phyloP scores from a whole-genome alignment of 2,888 invertebrate species.

The Flexamia atlantica region DNA sequence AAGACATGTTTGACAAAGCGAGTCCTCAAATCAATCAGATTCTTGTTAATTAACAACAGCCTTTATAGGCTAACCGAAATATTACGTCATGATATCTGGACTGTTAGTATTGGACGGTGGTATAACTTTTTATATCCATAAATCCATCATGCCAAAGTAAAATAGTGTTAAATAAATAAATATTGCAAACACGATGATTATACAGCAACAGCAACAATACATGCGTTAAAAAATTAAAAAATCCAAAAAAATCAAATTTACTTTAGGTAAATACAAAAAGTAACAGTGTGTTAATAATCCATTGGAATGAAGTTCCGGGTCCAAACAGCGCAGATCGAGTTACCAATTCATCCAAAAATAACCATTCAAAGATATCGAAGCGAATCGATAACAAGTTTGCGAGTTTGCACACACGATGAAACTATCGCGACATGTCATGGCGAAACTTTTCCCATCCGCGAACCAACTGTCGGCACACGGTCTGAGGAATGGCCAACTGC shows the following conservation, averaged over 20 bases:
- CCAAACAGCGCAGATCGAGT: background rate
- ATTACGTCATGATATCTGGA: background rate
- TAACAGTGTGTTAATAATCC: no score
- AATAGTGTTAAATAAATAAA: slow-evolving; percentile 1
- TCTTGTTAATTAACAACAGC: background rate
- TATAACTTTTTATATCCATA: background rate
- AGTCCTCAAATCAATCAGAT: background rate
- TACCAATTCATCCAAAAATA: background rate
- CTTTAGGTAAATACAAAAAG: no score
- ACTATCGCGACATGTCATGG: background rate
- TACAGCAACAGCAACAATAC: slow-evolving; percentile 12
- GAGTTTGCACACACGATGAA: slow-evolving; percentile 12
- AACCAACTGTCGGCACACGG: slow-evolving; percentile 33
- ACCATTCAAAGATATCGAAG: background rate
- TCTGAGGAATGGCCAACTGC: slow-evolving; percentile 19
- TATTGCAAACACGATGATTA: background rate
- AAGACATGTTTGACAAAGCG: slow-evolving; percentile 57
- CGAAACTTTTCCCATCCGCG: slow-evolving; percentile 19
- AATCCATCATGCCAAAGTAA: background rate
- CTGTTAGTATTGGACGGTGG: background rate
- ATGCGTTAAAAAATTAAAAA: background rate
- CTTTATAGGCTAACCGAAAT: background rate
- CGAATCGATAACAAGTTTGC: slow-evolving; percentile 1
- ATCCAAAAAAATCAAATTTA: background rate
- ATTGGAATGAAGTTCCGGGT: no score